phyloP scores from a whole-genome alignment of 1,140 invertebrate species.

The Anadara kagoshimensis region DNA sequence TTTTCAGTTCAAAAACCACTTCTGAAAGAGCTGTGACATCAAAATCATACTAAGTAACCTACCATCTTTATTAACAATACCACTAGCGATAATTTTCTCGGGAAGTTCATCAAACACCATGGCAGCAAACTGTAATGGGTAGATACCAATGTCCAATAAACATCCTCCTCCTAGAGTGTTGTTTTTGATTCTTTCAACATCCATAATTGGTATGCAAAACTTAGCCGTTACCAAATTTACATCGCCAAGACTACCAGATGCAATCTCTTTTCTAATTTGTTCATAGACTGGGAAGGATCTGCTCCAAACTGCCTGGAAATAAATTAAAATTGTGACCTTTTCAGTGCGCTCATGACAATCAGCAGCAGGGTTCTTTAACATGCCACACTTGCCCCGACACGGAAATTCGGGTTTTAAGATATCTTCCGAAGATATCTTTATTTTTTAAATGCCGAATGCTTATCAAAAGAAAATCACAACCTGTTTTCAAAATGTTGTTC shows the following conservation, averaged over 20 bases:
- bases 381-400: too few relatives aligned
- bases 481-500: too few relatives aligned
- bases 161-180: slow-evolving; percentile 85
- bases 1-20: too few relatives aligned
- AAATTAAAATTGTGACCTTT: too few relatives aligned
- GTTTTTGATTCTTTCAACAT: slow-evolving; percentile 77
- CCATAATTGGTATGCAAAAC: slow-evolving; percentile 80
- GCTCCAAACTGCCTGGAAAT: slow-evolving; percentile 83
- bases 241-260: slow-evolving; percentile 81
- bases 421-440: too few relatives aligned
- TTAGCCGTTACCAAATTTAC: slow-evolving; percentile 78
- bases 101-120: slow-evolving; percentile 81
- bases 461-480: too few relatives aligned
- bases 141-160: slow-evolving; percentile 88
- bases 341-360: too few relatives aligned
- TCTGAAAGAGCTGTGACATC: background rate
- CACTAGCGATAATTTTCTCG: slow-evolving; percentile 79
- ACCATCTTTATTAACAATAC: slow-evolving; percentile 80
- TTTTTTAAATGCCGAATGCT: too few relatives aligned
- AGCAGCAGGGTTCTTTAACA: too few relatives aligned
- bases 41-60: background rate
- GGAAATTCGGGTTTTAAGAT: too few relatives aligned
- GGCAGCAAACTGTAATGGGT: slow-evolving; percentile 84
- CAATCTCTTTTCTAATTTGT: slow-evolving; percentile 75
- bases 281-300: slow-evolving; percentile 85